These are phyloP conservation scores for Acanthococcus lagerstroemiae DNA, from an alignment of 2,888 invertebrate genomes.

Conservation along the genomic window DNA sequence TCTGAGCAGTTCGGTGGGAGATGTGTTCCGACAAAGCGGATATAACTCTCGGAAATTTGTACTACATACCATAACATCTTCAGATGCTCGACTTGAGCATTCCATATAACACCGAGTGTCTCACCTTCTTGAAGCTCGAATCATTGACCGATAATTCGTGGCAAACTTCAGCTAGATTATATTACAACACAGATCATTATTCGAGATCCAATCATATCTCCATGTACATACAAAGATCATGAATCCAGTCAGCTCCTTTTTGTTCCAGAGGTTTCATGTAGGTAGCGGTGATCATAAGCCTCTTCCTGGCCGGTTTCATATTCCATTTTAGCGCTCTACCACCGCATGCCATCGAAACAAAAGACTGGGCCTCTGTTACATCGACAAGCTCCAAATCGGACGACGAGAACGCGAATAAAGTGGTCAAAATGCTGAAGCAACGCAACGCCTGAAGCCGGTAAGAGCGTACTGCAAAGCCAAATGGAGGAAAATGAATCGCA, in stretches of 20 bases:
- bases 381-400: not conserved
- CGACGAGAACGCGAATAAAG: not conserved
- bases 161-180: constrained; percentile 70
- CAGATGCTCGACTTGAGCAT: constrained; percentile 61
- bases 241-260: no score
- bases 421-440: not conserved
- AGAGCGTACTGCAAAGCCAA: not conserved
- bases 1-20: no score
- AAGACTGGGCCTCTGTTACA: not conserved
- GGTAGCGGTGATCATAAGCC: constrained; percentile 58
- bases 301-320: constrained; percentile 54
- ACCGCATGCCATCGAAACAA: constrained; percentile 41
- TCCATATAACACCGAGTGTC: constrained; percentile 71
- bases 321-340: constrained; percentile 56
- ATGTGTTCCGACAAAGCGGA: constrained; percentile 54
- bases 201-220: no score
- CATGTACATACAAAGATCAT: no score
- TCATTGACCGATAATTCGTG: constrained; percentile 70
- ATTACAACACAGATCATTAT: no score
- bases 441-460: not conserved
- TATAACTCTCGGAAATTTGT: constrained; percentile 65
- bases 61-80: constrained; percentile 59
- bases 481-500: not conserved
- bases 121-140: constrained; percentile 75
- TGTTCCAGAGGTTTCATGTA: constrained; percentile 62